Evolutionary conservation across 2,888 invertebrate genomes (phyloP).

Genomic region (Piscicola geometra): DNA sequence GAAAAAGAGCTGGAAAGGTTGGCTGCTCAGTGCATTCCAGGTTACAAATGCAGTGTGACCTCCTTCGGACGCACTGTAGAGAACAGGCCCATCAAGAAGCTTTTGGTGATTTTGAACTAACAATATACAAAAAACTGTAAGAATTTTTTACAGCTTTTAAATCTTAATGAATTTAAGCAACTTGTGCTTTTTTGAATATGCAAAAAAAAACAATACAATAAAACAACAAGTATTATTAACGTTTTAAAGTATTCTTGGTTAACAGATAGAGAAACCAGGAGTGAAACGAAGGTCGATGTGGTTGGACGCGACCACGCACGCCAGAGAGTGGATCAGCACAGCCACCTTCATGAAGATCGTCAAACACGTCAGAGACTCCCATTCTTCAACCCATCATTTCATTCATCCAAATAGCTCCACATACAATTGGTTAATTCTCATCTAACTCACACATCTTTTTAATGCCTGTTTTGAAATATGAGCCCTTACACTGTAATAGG

Average conservation of each 20-base stretch:
- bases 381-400: background rate
- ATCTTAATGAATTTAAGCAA: too few relatives aligned
- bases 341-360: slow-evolving; percentile 38
- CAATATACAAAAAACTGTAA: background rate
- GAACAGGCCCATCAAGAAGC: slow-evolving; percentile 21
- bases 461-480: too few relatives aligned
- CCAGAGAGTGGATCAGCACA: slow-evolving; percentile 38
- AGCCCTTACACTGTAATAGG: too few relatives aligned
- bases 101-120: too few relatives aligned
- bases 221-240: too few relatives aligned
- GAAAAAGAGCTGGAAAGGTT: slow-evolving; percentile 22
- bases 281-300: slow-evolving; percentile 27
- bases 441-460: too few relatives aligned
- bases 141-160: background rate
- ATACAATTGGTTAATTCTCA: background rate
- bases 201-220: too few relatives aligned
- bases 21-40: slow-evolving; percentile 28
- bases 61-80: slow-evolving; percentile 22
- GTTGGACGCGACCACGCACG: slow-evolving; percentile 39
- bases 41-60: slow-evolving; percentile 10
- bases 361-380: slow-evolving; percentile 29
- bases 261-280: slow-evolving; percentile 32
- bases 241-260: too few relatives aligned
- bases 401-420: background rate
- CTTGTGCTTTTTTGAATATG: too few relatives aligned